Evolutionary conservation across 2,888 invertebrate species (phyloP).

Genomic region (Pollenia labialis): DNA sequence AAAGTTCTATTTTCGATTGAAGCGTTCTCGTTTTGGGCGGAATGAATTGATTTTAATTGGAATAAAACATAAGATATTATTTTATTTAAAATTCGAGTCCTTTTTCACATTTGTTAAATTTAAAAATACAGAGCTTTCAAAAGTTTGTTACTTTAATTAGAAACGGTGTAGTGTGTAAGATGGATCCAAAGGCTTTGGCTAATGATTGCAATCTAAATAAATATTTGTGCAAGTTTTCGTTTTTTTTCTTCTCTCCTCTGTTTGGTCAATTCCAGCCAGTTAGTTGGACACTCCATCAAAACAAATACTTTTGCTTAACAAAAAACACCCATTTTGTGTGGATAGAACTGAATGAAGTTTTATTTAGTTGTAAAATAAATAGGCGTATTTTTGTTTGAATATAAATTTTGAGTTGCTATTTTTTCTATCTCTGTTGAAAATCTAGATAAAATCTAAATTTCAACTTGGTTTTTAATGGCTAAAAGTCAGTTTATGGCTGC

Average conservation of each 20-base stretch:
- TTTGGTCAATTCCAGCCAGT: slow-evolving; percentile 38
- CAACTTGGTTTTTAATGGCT: slow-evolving; percentile 37
- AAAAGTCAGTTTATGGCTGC: slow-evolving; percentile 23
- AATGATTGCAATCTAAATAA: slow-evolving; percentile 56
- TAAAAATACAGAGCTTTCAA: too few relatives aligned
- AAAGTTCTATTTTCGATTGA: too few relatives aligned
- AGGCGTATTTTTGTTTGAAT: slow-evolving; percentile 66
- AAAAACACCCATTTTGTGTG: slow-evolving; percentile 34
- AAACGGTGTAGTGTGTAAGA: neutral
- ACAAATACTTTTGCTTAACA: slow-evolving; percentile 55
- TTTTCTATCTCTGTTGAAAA: neutral
- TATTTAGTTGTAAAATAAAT: slow-evolving; percentile 54
- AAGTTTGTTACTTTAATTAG: too few relatives aligned
- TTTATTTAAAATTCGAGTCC: too few relatives aligned
- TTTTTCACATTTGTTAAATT: too few relatives aligned
- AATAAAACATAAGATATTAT: too few relatives aligned
- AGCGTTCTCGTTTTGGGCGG: too few relatives aligned
- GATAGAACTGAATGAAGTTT: slow-evolving; percentile 39
- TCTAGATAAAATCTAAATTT: slow-evolving; percentile 58
- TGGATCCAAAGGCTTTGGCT: slow-evolving; percentile 1
- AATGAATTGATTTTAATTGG: too few relatives aligned
- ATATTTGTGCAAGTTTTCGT: neutral
- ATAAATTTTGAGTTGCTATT: slow-evolving; percentile 37
- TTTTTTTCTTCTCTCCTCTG: neutral
- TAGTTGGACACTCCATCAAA: slow-evolving; percentile 61